Percentiles rank a stretch among this genome's conserved stretches.
These are phyloP conservation scores for Sebastes itinus DNA, from an alignment of 2,797 vertebrate genomes.

Conservation along the genomic window DNA sequence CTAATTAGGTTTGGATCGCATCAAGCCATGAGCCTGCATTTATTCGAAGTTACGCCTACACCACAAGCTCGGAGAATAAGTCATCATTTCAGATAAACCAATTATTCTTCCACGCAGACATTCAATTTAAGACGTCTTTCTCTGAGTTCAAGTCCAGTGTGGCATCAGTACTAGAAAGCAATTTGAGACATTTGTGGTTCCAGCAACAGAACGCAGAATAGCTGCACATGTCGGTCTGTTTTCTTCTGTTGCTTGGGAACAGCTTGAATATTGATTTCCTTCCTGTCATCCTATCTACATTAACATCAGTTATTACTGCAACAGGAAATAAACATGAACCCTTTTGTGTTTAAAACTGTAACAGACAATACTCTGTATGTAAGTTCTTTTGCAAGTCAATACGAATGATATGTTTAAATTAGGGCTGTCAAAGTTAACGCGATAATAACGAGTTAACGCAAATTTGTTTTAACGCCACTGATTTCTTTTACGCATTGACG, in stretches of 20 bases:
- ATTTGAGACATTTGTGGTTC: not conserved
- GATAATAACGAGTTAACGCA: too few relatives aligned
- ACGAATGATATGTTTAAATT: not conserved
- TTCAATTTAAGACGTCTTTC: not conserved
- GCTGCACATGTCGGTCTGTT: not conserved
- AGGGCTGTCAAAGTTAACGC: too few relatives aligned
- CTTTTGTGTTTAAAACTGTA: not conserved
- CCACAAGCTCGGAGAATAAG: not conserved
- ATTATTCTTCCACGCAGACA: not conserved
- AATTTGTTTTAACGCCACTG: too few relatives aligned
- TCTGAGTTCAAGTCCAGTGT: not conserved
- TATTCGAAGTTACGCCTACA: not conserved
- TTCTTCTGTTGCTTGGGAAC: not conserved
- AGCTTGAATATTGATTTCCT: not conserved
- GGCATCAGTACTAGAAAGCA: not conserved
- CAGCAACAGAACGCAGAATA: not conserved
- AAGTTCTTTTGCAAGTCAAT: not conserved
- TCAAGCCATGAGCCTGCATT: not conserved
- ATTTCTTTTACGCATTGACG: too few relatives aligned
- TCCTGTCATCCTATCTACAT: not conserved
- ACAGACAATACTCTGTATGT: not conserved
- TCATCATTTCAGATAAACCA: not conserved
- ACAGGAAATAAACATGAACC: not conserved
- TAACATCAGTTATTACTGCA: not conserved
- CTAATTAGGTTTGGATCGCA: constrained; percentile 5